phyloP scores from a whole-genome alignment of 1,140 invertebrate genomes.

The Drosophila bipectinata region DNA sequence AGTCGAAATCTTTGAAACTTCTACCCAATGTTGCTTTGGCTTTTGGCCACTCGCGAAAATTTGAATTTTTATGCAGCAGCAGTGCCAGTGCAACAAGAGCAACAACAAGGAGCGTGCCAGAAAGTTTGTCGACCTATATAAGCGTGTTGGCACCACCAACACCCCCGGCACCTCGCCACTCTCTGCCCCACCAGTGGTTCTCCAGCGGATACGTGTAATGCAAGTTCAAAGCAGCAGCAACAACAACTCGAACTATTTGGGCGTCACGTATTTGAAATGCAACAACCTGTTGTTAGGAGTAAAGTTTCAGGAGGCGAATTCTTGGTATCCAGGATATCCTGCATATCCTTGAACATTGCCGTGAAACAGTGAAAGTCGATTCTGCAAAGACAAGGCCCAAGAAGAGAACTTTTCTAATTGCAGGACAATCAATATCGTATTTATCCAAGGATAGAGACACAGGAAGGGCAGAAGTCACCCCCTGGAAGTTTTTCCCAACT shows the following conservation, averaged over 20 bases:
- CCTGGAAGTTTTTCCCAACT: neutral
- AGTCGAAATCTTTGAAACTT: conserved; percentile 1
- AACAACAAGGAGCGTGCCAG: conserved; percentile 64
- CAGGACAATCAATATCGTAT: conserved; percentile 53
- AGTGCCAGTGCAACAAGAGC: conserved; percentile 46
- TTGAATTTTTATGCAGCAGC: conserved; percentile 80
- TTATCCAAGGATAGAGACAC: conserved; percentile 10
- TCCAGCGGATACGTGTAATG: conserved; percentile 74
- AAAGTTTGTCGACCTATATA: conserved; percentile 82
- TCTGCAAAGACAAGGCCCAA: conserved; percentile 1
- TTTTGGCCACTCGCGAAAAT: conserved; percentile 65
- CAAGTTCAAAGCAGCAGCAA: conserved; percentile 68
- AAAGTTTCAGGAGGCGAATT: conserved; percentile 22
- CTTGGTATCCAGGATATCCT: conserved; percentile 25
- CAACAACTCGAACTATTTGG: conserved; percentile 67
- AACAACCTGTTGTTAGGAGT: conserved; percentile 74
- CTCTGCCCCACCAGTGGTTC: neutral
- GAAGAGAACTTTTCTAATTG: conserved; percentile 54
- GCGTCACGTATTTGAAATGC: conserved; percentile 76
- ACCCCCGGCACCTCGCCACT: neutral
- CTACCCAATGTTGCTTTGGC: conserved; percentile 27
- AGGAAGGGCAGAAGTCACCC: conserved; percentile 27
- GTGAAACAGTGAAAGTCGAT: conserved; percentile 43
- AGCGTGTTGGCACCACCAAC: conserved; percentile 46
- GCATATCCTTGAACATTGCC: conserved; percentile 25